phyloP scores from a whole-genome alignment of 1,140 invertebrate species.

The Manduca sexta region DNA sequence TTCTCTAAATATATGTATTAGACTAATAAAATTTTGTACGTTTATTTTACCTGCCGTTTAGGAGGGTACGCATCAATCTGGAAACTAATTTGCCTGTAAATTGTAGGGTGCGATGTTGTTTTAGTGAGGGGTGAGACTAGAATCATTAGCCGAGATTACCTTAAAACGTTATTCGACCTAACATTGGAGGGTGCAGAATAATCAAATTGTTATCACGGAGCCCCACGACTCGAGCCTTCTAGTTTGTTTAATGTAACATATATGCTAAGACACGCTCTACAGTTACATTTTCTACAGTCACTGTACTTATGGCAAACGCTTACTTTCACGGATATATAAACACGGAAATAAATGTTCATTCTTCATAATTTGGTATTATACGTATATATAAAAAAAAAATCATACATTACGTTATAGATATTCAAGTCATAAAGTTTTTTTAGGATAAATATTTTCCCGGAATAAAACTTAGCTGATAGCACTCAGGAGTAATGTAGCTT shows the following conservation, averaged over 20 bases:
- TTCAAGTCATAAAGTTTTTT: too few relatives aligned
- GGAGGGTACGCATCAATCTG: constrained; percentile 13
- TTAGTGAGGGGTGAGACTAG: constrained; percentile 24
- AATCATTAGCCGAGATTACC: constrained; percentile 34
- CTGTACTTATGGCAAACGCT: too few relatives aligned
- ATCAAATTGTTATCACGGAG: constrained; percentile 39
- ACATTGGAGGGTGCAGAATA: constrained; percentile 27
- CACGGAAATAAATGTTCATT: too few relatives aligned
- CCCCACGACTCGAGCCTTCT: constrained; percentile 20
- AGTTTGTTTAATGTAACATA: constrained; percentile 21
- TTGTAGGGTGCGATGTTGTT: constrained; percentile 29
- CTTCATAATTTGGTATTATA: too few relatives aligned
- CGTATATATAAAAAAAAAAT: too few relatives aligned
- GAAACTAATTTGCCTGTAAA: constrained; percentile 28
- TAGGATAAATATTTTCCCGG: too few relatives aligned
- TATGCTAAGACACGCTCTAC: constrained; percentile 28
- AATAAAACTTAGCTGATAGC: too few relatives aligned
- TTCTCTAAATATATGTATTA: background rate
- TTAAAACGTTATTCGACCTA: constrained; percentile 17
- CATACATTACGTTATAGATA: too few relatives aligned
- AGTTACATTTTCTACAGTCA: too few relatives aligned
- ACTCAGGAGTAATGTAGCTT: too few relatives aligned
- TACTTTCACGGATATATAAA: too few relatives aligned
- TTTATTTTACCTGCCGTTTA: background rate
- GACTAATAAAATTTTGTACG: constrained; percentile 1